Evolutionary conservation across 2,888 invertebrate genomes (phyloP).

Genomic region (Strigamia transsilvanica): DNA sequence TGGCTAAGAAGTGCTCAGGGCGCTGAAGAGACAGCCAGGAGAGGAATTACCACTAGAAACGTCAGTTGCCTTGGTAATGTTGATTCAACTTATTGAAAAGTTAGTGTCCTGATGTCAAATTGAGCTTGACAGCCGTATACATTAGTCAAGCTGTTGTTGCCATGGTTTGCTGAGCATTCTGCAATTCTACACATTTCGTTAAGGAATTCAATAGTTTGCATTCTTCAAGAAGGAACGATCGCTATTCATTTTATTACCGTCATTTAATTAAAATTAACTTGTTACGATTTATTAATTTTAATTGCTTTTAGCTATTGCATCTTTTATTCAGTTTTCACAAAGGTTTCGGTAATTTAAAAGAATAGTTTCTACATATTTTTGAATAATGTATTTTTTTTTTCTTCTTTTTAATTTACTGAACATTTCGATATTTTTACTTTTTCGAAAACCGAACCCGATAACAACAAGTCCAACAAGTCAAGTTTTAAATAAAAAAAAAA

Average conservation of each 20-base stretch:
- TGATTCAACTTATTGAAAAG: conserved; percentile 41
- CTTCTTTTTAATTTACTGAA: too few relatives aligned
- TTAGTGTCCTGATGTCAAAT: conserved; percentile 22
- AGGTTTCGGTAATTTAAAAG: too few relatives aligned
- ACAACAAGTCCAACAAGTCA: too few relatives aligned
- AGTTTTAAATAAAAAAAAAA: too few relatives aligned
- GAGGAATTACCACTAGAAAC: conserved; percentile 42
- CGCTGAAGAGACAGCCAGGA: conserved; percentile 11
- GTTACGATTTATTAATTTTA: background rate
- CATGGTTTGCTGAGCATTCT: conserved; percentile 6
- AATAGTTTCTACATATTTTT: too few relatives aligned
- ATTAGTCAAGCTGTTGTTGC: conserved; percentile 41
- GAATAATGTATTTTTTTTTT: too few relatives aligned
- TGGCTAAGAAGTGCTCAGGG: conserved; percentile 38
- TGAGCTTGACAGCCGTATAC: conserved; percentile 23
- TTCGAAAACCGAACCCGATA: background rate
- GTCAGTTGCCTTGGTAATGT: conserved; percentile 49
- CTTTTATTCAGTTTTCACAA: background rate
- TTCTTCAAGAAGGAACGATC: background rate
- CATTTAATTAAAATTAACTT: background rate
- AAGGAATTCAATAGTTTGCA: conserved; percentile 13
- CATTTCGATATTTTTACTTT: background rate
- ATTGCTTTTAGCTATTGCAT: background rate
- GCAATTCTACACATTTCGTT: background rate
- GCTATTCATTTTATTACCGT: conserved; percentile 35